Evolutionary conservation across 2,797 vertebrate genomes (phyloP).

Genomic region (Oreochromis grahami): DNA sequence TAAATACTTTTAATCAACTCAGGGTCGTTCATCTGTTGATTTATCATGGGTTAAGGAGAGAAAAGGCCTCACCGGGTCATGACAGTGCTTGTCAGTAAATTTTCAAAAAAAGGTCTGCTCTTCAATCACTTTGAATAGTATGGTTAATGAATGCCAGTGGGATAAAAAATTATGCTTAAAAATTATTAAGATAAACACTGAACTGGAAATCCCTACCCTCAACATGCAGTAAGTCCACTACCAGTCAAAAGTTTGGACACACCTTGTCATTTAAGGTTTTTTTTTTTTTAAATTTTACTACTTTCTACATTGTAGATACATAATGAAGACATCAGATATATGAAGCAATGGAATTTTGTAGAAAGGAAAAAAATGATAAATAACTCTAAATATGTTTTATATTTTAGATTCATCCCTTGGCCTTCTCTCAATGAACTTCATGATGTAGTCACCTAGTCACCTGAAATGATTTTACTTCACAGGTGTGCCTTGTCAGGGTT

Average conservation of each 20-base stretch:
- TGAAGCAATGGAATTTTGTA: background rate
- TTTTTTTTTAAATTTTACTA: background rate
- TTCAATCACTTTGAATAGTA: background rate
- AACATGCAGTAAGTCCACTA: too few relatives aligned
- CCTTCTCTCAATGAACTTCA: background rate
- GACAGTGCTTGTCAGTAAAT: background rate
- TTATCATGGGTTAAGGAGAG: background rate
- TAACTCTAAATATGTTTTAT: background rate
- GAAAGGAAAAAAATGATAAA: background rate
- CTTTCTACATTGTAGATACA: background rate
- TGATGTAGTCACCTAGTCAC: too few relatives aligned
- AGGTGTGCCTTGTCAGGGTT: background rate
- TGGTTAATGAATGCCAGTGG: background rate
- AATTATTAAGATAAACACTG: too few relatives aligned
- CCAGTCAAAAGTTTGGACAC: background rate
- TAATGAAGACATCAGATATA: background rate
- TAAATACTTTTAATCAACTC: background rate
- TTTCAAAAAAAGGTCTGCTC: background rate
- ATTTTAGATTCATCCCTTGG: background rate
- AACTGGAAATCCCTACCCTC: too few relatives aligned
- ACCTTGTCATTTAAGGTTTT: background rate
- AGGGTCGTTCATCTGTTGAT: background rate
- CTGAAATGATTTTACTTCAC: too few relatives aligned
- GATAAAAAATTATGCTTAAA: too few relatives aligned
- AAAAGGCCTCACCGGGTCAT: background rate